Base-by-base conservation (phyloP, 1,140 invertebrate genomes). In the Halesus radiatus region DNA sequence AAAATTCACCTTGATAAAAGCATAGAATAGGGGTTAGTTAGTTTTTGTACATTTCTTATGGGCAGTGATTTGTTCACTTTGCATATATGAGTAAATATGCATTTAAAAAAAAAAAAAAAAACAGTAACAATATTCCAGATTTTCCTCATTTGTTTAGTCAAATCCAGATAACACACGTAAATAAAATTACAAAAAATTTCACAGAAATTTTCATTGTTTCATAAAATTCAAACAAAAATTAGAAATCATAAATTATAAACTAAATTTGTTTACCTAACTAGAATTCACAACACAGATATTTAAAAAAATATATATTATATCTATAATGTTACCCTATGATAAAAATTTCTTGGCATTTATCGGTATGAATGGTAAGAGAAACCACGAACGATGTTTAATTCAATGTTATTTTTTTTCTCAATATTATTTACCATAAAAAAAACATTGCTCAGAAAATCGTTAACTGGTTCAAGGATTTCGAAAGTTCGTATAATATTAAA, bases 271-370 rank as follows among this genome's bases (percentile, higher is more conserved):
- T 79, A 13, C 29, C 73, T 80, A 80, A 64, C 70, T 75, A 79
- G 20, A 74, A 64, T 26, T 79, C 78, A 75, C 78, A 79, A 79
- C 78, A 79, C 78, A 79, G 53, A 74, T 79, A 79, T 66, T 78
- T 78, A 79, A 72, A 79, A 79, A 79, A 79, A 79, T 79, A 79
- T 79, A 78, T 78, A 13, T 62, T 60, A 60, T 68, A 68, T 68
- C 29, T 68, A 68, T 26, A 66, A 60, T 45, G 54, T 56, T 66
- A 66, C 16, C 32, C 26, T 45, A 68, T 22, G 18, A 32, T 53
- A 23, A 73, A 73, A 16, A 54, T 53, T 53, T 73, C 70, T 73
- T 53, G 22, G 22, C 70, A 73, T 45, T 45, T 45, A 13, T 73
- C 54, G 22, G 53, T 72, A 72, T 72, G 53, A 72, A 53, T 72